Evolutionary conservation across 2,888 invertebrate species (phyloP).

Genomic region (Sinhomidia bicolor): DNA sequence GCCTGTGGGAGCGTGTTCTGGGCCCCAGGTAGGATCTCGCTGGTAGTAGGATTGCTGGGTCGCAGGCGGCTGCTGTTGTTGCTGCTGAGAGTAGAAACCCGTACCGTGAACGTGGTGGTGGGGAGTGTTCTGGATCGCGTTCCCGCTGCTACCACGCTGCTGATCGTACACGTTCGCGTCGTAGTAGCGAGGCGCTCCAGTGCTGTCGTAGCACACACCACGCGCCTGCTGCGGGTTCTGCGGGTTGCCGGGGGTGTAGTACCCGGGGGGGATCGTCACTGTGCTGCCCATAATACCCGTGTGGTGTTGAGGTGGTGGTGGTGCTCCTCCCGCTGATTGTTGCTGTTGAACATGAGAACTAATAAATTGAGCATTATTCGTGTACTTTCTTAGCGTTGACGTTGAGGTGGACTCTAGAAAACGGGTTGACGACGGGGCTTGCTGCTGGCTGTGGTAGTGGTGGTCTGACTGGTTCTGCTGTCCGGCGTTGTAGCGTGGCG

Average conservation of each 20-base stretch:
- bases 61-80: conserved; percentile 20
- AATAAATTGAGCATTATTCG: conserved; percentile 63
- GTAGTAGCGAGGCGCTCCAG: conserved; percentile 7
- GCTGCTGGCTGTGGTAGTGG: conserved; percentile 2
- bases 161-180: conserved; percentile 43
- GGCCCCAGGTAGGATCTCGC: neutral
- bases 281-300: neutral
- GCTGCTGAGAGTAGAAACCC: neutral
- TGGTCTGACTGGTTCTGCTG: conserved; percentile 28
- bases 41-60: no score
- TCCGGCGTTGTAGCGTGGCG: conserved; percentile 11
- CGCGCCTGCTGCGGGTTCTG: neutral
- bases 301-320: neutral
- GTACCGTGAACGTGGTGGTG: conserved; percentile 4
- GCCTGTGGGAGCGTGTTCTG: neutral
- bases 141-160: no score
- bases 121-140: conserved; percentile 1
- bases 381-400: conserved; percentile 51
- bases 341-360: conserved; percentile 35
- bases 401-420: conserved; percentile 48
- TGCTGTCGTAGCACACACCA: conserved; percentile 1
- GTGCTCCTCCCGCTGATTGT: neutral
- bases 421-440: neutral
- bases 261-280: conserved; percentile 7
- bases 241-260: neutral